Conservation (phyloP, 2,888 invertebrate species). For the Caenorhabditis uteleia region DNA sequence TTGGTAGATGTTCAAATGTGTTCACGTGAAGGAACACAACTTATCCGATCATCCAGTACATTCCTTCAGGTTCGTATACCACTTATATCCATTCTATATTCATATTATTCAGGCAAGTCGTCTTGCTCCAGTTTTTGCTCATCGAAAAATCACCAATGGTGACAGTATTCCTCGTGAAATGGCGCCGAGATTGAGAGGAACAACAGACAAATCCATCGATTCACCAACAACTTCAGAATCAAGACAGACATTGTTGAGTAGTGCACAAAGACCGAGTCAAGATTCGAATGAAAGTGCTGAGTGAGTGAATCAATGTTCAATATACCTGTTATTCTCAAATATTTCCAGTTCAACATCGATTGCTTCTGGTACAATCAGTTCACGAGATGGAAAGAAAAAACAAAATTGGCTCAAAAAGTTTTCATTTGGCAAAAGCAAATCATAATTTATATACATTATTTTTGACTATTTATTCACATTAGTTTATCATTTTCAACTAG, state of each 20-base stretch:
- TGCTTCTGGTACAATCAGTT: slow-evolving; percentile 23
- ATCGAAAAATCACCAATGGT: slow-evolving; percentile 40
- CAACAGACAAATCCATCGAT: slow-evolving; percentile 24
- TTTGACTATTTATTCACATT: neutral
- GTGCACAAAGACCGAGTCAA: slow-evolving; percentile 15
- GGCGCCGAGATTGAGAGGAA: slow-evolving; percentile 29
- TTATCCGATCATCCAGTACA: slow-evolving; percentile 38
- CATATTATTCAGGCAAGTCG: slow-evolving; percentile 38
- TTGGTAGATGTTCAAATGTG: slow-evolving; percentile 81
- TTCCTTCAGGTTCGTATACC: slow-evolving; percentile 21
- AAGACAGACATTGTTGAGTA: slow-evolving; percentile 8
- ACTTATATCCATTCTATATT: neutral
- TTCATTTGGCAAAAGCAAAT: slow-evolving; percentile 31
- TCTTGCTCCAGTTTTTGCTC: slow-evolving; percentile 41
- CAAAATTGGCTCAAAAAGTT: slow-evolving; percentile 25
- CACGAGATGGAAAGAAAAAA: slow-evolving; percentile 24
- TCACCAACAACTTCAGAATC: slow-evolving; percentile 35
- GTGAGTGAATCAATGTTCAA: slow-evolving; percentile 6
- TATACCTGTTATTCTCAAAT: neutral
- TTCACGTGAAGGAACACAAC: slow-evolving; percentile 33
- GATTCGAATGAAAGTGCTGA: slow-evolving; percentile 30
- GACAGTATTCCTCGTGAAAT: slow-evolving; percentile 40
- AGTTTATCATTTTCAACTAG: neutral
- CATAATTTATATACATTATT: slow-evolving; percentile 2
- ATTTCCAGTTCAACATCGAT: slow-evolving; percentile 27